These are phyloP conservation scores for Nestor notabilis DNA, from an alignment of 2,113 vertebrate genomes.

Conservation along the genomic window DNA sequence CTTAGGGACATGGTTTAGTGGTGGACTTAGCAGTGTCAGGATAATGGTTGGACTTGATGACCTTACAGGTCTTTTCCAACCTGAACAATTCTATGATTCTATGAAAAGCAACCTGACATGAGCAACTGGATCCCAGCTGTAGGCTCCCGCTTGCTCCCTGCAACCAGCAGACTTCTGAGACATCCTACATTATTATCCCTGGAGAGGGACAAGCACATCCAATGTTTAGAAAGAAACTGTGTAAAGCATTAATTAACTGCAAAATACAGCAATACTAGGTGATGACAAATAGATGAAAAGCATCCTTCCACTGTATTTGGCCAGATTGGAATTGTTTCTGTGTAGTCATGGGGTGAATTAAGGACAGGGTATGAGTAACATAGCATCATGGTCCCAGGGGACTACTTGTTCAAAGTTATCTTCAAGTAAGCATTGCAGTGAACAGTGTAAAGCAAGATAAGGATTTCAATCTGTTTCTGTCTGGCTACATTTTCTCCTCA, in stretches of 20 bases:
- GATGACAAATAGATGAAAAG: neutral
- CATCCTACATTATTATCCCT: neutral
- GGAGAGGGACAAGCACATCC: neutral
- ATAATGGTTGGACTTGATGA: neutral
- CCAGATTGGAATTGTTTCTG: neutral
- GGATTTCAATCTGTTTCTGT: neutral
- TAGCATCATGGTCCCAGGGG: neutral
- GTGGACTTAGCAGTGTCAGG: neutral
- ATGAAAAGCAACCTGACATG: neutral
- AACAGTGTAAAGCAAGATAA: neutral
- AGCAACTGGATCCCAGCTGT: neutral
- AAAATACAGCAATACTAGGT: neutral
- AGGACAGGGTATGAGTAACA: neutral
- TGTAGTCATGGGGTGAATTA: neutral
- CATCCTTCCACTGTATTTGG: neutral
- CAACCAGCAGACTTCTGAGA: neutral
- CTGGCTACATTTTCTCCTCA: neutral
- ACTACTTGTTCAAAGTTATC: neutral
- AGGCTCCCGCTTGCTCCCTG: neutral
- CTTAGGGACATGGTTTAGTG: neutral
- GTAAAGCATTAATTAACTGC: neutral
- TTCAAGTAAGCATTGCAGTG: neutral
- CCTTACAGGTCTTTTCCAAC: neutral
- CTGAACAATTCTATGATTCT: neutral
- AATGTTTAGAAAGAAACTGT: neutral